Evolutionary conservation across 2,797 vertebrate species (phyloP), one percentile per base, ranked within the genome.

Genomic region (Coendou prehensilis): DNA sequence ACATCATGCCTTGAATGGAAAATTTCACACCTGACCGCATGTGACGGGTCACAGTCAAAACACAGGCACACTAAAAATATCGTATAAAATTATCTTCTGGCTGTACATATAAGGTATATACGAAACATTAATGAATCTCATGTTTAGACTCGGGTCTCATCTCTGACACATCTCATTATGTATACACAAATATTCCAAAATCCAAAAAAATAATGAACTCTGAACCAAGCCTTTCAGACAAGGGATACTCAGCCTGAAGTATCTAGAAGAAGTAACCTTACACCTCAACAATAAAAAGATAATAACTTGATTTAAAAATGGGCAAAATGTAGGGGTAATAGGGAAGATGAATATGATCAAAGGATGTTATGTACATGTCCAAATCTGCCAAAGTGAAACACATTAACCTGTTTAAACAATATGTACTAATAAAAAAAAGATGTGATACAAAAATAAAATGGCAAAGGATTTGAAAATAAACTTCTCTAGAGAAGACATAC

Each of bases 391-490:
- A 54, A 79, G n/a, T 54, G 50, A 54, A 54, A 33, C 30, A 52
- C 50, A 54, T 33, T n/a, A 79, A 79, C 6, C 14, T 54, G 76
- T n/a, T 52, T 54, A 79, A 54, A 52, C 47, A 78, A 78, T 30
- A 78, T 47, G 50, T 9, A 20, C 50, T 54, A 76, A 73, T 73
- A 50, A 50, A 52, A 41, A 41, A 78, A 33, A 52, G 76, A 79
- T 52, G 30, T 52, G 50, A 79, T 54, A 79, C 28, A 79, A 54
- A 78, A 79, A 79, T 52, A 81, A 92, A 71, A 89, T 50, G 26
- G 8, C 33, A 69, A 96, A 83, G 59, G 26, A 94, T 85, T 79
- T 96, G 71, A 88, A 93, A 18, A 89, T 84, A 54, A 71, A 96
- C 57, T 83, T 83, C 47, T 92, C 57, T n/a, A 78, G 92, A 94